Base-by-base conservation (phyloP, 2,113 vertebrate species). In the Engraulis encrasicolus region DNA sequence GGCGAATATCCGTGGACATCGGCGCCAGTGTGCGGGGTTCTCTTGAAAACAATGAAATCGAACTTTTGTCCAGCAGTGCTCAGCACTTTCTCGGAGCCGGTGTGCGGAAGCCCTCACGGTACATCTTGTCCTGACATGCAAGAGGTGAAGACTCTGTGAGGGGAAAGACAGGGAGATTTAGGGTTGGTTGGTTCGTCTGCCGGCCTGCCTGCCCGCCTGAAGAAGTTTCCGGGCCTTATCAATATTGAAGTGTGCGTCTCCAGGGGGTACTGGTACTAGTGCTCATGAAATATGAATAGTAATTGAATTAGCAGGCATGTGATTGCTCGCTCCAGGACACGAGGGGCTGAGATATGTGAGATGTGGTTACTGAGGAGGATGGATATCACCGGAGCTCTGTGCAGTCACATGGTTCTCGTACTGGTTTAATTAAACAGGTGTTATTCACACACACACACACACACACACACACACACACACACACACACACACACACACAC, bases 221-320 rank as follows among this genome's bases (percentile, higher is more conserved):
- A n/a, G 27, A 48, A 83, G 50, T 48, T 52, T 9, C 34, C 31
- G 18, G 19, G 66, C 45, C 79, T 80, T 45, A 85, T 81, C 81
- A 78, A 90, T 86, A 87, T 88, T 87, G 89, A 50, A 87, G 71
- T 18, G 50, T 36, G 34, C 36, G 36, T 58, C 45, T 58, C 82
- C 78, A 61, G 37, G 83, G 71, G 82, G n/a, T n/a, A n/a, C n/a
- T n/a, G n/a, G n/a, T n/a, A n/a, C n/a, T 78, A 78, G 80, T 77
- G 77, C 78, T 80, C 85, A 86, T 84, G 19, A 50, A 89, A 87
- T 45, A 82, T 86, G 52, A 49, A 90, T 74, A 31, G 27, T 89
- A 85, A 90, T 86, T 82, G 81, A 83, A 86, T 88, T 87, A 86
- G 31, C 23, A 36, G 20, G 50, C 36, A 50, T 85, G 83, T 83